Conservation (phyloP, 2,113 vertebrate species). For the Antechinus flavipes region DNA sequence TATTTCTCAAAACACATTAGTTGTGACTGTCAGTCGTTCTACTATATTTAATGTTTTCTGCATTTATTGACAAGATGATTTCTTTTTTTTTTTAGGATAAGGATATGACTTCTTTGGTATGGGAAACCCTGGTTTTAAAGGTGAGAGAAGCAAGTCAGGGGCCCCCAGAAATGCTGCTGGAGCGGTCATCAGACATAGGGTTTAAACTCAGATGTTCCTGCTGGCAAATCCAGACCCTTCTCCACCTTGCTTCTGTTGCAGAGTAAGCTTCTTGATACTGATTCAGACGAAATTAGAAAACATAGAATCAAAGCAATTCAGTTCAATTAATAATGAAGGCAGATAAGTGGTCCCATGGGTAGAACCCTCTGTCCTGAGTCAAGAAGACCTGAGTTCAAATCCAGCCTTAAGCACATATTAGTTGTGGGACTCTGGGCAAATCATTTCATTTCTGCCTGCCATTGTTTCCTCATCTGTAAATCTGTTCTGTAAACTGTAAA, state of each 20-base stretch:
- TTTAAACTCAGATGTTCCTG: not conserved
- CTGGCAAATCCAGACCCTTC: not conserved
- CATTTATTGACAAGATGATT: slow-evolving; percentile 35
- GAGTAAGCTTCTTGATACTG: not conserved
- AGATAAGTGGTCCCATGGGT: not conserved
- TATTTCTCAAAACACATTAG: slow-evolving; percentile 56
- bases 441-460: not conserved
- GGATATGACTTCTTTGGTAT: not conserved
- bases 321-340: not conserved
- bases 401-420: not conserved
- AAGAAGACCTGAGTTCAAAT: not conserved
- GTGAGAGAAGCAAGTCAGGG: not conserved
- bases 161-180: not conserved
- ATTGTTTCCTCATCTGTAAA: not conserved
- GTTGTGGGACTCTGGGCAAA: not conserved
- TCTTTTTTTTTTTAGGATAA: slow-evolving; percentile 18
- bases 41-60: slow-evolving; percentile 41
- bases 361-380: not conserved
- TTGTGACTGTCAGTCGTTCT: slow-evolving; percentile 44
- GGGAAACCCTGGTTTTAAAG: not conserved
- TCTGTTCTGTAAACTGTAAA: not conserved
- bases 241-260: not conserved
- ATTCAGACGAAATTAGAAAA: slow-evolving; percentile 45
- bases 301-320: slow-evolving; percentile 23
- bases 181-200: not conserved